Conservation (phyloP, 2,888 invertebrate species). For the Chesias legatella region DNA sequence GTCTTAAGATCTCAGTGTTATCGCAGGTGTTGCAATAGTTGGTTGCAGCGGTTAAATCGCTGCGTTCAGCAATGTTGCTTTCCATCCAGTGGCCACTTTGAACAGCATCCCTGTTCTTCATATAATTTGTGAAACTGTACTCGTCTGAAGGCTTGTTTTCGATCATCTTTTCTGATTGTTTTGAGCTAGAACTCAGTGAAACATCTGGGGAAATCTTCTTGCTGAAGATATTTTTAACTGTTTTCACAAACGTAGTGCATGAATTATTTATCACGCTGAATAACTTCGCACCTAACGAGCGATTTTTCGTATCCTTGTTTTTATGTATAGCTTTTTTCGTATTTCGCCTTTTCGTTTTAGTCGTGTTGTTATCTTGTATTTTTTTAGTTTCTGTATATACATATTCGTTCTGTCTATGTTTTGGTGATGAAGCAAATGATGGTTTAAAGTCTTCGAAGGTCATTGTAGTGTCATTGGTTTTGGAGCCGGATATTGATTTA, state of each 20-base stretch:
- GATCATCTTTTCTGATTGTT: not conserved
- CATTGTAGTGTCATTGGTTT: slow-evolving; percentile 7
- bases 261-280: slow-evolving; percentile 60
- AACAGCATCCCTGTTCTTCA: slow-evolving; percentile 51
- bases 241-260: slow-evolving; percentile 56
- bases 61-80: slow-evolving; percentile 11
- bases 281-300: slow-evolving; percentile 47
- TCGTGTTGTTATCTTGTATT: too few relatives aligned
- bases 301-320: slow-evolving; percentile 34
- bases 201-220: slow-evolving; percentile 9
- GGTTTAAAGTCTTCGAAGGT: slow-evolving; percentile 42
- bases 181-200: slow-evolving; percentile 2
- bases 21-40: slow-evolving; percentile 58
- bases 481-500: slow-evolving; percentile 3
- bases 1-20: slow-evolving; percentile 48
- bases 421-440: slow-evolving; percentile 53
- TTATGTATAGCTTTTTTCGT: slow-evolving; percentile 12
- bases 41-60: slow-evolving; percentile 24
- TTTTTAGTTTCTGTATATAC: slow-evolving; percentile 3
- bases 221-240: slow-evolving; percentile 56
- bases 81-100: slow-evolving; percentile 22
- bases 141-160: slow-evolving; percentile 29
- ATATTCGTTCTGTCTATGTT: slow-evolving; percentile 19
- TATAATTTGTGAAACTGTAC: slow-evolving; percentile 62
- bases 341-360: slow-evolving; percentile 15